phyloP scores from a whole-genome alignment of 2,113 vertebrate species.

The Corythornis madagascariensis region DNA sequence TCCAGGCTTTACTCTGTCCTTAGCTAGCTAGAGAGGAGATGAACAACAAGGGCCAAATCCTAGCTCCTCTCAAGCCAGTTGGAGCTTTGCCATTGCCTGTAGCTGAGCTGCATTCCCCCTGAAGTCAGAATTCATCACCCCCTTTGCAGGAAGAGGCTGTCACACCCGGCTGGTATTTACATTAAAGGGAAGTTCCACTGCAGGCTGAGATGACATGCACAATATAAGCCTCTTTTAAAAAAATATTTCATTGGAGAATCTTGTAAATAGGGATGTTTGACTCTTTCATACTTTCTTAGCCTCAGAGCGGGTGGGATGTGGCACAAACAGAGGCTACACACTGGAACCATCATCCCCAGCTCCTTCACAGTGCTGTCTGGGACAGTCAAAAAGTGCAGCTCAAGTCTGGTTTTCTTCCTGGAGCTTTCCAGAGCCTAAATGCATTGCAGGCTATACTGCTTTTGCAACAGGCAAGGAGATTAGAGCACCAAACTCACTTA shows the following conservation, averaged over 20 bases:
- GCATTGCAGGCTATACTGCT: background rate
- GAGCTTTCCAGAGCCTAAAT: background rate
- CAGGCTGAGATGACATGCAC: background rate
- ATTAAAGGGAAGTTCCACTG: constrained; percentile 21
- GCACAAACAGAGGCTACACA: background rate
- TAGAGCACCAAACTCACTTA: background rate
- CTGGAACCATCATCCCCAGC: background rate
- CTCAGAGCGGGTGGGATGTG: background rate
- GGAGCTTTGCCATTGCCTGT: constrained; percentile 25
- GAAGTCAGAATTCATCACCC: constrained; percentile 7
- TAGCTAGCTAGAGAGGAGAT: background rate
- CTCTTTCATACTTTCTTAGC: background rate
- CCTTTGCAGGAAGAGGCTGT: constrained; percentile 29
- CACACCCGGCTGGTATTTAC: constrained; percentile 18
- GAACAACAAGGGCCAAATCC: constrained; percentile 12
- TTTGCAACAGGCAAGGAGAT: background rate
- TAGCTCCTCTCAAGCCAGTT: constrained; percentile 15
- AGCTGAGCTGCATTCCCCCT: background rate
- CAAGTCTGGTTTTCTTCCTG: background rate
- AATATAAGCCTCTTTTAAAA: background rate
- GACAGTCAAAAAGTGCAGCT: background rate
- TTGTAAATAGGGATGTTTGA: background rate
- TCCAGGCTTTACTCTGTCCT: constrained; percentile 33
- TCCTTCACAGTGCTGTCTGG: background rate
- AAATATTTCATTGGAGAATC: background rate